Base-by-base conservation (phyloP, 2,888 invertebrate genomes). In the Trachelus iudaicus region DNA sequence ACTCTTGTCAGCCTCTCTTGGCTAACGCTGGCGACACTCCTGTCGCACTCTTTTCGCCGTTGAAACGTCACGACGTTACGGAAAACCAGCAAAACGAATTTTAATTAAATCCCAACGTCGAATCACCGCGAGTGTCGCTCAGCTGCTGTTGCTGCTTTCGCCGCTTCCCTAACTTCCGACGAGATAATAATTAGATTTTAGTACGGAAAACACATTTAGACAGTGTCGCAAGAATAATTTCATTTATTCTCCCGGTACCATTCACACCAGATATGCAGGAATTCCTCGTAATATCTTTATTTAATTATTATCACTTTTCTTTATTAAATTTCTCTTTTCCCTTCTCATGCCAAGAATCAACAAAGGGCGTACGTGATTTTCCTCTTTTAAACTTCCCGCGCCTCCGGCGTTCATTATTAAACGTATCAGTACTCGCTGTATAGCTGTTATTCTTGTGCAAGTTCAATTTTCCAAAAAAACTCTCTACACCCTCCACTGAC, bases 51-150 rank as follows among this genome's bases (percentile, higher is more conserved):
- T 56, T 56, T 56, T 56, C 56, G 56, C 23, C 71, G 31, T 23
- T 71, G 33, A 71, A 71, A 13, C 33, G 71, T 33, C 13, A 33
- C 71, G 11, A 31, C 13, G 12, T 4, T 31, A 33, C 31, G 71
- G 13, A 84, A 83, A 82, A 77, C 31, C 81, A 75, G 35, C 78
- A 79, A 83, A 85, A 81, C 80, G 83, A 84, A 83, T 85, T 85
- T 84, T 84, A 85, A 85, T 85, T 85, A 84, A 85, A 85, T 84
- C 82, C 75, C 76, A 75, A 77, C 69, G 74, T 75, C 80, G 79
- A 80, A 80, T 81, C 81, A 77, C 73, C 75, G 71, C 23, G 13
- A 75, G 71, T 74, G 33, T 71, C 71, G 33, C 71, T 71, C 71
- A 33, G 33, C 71, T 71, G 71, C 31, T 33, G 30, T 31, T 56